Conservation (phyloP, 2,113 vertebrate species). For the Ivindomyrus marchei region DNA sequence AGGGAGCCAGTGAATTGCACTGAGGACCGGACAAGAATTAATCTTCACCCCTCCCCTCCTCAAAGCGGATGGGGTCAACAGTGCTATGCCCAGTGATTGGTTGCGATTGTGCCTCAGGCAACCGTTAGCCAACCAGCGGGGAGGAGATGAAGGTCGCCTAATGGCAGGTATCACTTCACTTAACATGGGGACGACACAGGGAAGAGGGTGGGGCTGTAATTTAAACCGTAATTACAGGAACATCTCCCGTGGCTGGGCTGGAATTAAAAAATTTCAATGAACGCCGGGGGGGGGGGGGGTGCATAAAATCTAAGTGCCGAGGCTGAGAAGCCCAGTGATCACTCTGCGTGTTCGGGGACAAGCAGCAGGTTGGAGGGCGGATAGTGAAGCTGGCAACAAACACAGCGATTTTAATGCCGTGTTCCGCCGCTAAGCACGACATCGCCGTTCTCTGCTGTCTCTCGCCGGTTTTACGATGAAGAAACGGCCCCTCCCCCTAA, state of each 20-base stretch:
- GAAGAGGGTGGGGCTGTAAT: constrained; percentile 17
- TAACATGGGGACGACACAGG: neutral
- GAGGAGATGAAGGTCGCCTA: neutral
- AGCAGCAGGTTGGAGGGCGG: neutral
- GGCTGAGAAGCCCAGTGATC: neutral
- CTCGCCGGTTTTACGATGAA: neutral
- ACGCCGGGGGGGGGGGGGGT: neutral
- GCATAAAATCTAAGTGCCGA: neutral
- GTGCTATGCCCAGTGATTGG: neutral
- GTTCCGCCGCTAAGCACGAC: neutral
- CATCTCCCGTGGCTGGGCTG: constrained; percentile 18
- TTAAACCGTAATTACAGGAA: constrained; percentile 29
- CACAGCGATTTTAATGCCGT: neutral
- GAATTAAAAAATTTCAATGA: constrained; percentile 12
- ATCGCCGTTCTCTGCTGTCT: neutral
- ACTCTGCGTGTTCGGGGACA: neutral
- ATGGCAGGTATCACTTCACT: neutral
- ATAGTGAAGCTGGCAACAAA: neutral
- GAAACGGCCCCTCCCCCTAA: neutral
- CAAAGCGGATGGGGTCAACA: neutral
- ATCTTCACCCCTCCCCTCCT: neutral
- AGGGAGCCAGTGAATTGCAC: neutral
- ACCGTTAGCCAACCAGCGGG: neutral
- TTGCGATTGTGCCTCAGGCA: no score
- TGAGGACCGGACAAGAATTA: neutral